Evolutionary conservation across 2,888 invertebrate genomes (phyloP), one percentile per base, ranked within the genome.

Genomic region (Drosophila birchii): DNA sequence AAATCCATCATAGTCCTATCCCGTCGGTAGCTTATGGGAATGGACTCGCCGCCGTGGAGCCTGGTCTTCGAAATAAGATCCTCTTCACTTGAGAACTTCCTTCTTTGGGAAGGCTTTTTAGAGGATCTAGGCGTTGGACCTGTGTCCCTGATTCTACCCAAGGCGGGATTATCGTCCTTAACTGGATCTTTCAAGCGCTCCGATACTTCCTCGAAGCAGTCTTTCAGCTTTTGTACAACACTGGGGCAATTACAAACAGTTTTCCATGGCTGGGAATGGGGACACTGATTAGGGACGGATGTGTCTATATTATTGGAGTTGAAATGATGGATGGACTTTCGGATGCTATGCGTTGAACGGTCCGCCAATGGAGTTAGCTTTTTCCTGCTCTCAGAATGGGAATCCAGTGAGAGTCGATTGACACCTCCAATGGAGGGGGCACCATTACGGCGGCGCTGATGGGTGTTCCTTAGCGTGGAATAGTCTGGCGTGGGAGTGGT

Each of bases 181-280:
- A 26, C 2, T 8, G 11, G 16, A 3, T 9, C 20, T 9, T n/a
- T 34, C 6, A 51, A 11, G 5, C 49, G 41, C 2, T 51, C 55
- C 0, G 49, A 43, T 34, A 72, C 56, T 61, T 71, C 43, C 18
- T 71, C 45, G 11, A 71, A 71, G 16, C 55, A 72, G 38, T 38
- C 26, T 20, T 34, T 55, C 7, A 71, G 16, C 11, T 34, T 55
- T 7, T 34, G 20, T 18, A 72, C 61, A 29, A 44, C 41, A 41
- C 61, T 20, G 3, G 54, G 38, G 20, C 16, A 23, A 16, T 49
- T 26, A 26, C 20, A 6, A 9, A 8, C 5, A 1, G 51, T 34
- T 6, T 36, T 23, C 51, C 36, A 34, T 20, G 0, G 3, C 1
- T 20, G 20, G 3, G 20, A 16, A 16, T 5, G 7, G 8, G 49